These are phyloP conservation scores for Avahi laniger DNA, from an alignment of 2,797 vertebrate species.

Conservation along the genomic window DNA sequence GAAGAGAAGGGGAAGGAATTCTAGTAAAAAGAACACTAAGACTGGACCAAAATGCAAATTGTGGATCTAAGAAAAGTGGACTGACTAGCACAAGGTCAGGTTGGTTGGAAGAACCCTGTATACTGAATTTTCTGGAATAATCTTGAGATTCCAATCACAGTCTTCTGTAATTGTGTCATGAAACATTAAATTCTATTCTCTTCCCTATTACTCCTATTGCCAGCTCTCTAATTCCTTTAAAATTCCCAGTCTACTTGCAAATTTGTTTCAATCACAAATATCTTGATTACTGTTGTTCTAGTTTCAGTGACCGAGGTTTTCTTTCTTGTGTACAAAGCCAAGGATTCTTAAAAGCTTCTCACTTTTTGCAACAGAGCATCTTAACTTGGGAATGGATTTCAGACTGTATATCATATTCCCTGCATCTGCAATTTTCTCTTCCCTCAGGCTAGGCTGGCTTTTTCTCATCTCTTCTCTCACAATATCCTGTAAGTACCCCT, in stretches of 20 bases:
- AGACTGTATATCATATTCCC: background rate
- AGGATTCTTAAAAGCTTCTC: background rate
- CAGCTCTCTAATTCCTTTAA: background rate
- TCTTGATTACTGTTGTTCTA: background rate
- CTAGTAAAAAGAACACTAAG: background rate
- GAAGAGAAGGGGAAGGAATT: background rate
- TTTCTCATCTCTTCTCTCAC: background rate
- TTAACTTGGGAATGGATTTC: background rate
- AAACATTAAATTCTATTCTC: slow-evolving; percentile 6
- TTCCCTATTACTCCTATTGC: background rate
- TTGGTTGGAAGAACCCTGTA: background rate
- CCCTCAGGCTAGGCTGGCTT: background rate
- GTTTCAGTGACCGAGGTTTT: background rate
- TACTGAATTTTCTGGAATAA: background rate
- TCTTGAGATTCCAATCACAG: background rate
- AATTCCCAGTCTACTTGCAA: background rate
- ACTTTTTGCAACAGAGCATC: background rate
- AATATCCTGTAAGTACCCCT: background rate
- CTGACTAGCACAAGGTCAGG: background rate
- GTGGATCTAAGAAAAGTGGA: background rate
- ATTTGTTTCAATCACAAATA: background rate
- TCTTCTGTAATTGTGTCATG: background rate
- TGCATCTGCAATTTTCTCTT: background rate
- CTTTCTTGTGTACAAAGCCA: background rate
- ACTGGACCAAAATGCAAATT: background rate